These are phyloP conservation scores for Dicrostonyx torquatus DNA, from an alignment of 2,797 vertebrate species.

Conservation along the genomic window DNA sequence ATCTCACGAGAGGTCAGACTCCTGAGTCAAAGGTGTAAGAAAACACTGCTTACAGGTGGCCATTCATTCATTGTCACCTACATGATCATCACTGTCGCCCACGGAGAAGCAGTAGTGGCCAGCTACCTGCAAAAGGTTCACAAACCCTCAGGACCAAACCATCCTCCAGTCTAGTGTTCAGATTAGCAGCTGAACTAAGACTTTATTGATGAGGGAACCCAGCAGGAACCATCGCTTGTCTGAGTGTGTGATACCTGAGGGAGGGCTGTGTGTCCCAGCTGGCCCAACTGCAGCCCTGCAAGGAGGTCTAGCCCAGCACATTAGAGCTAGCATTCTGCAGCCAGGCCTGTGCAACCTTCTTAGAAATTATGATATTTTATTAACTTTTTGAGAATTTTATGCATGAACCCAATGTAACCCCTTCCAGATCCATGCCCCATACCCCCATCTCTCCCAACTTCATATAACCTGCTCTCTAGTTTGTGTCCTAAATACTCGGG, in stretches of 20 bases:
- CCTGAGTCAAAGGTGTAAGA: too few species aligned
- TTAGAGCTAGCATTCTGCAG: fast-evolving
- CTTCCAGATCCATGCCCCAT: not conserved
- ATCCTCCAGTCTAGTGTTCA: not conserved
- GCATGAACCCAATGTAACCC: too few species aligned
- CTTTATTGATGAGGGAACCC: not conserved
- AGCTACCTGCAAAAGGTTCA: not conserved
- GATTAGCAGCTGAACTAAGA: not conserved
- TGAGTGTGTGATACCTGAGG: fast-evolving
- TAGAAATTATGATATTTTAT: not conserved
- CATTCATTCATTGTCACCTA: not conserved
- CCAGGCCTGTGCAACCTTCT: not conserved
- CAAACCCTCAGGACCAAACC: not conserved
- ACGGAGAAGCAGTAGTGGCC: not conserved
- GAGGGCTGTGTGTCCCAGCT: fast-evolving
- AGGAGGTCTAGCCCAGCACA: fast-evolving
- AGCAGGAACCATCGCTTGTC: fast-evolving
- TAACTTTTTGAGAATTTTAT: not conserved
- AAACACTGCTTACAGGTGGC: not conserved
- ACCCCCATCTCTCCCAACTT: not conserved
- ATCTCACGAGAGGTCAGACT: not conserved
- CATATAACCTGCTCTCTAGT: not conserved
- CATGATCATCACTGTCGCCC: not conserved
- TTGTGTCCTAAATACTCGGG: not conserved
- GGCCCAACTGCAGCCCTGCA: not conserved